Percentiles rank a stretch among this genome's conserved stretches.
These are phyloP conservation scores for Poeciliopsis presidionis DNA, from an alignment of 2,797 vertebrate genomes.

Conservation along the genomic window DNA sequence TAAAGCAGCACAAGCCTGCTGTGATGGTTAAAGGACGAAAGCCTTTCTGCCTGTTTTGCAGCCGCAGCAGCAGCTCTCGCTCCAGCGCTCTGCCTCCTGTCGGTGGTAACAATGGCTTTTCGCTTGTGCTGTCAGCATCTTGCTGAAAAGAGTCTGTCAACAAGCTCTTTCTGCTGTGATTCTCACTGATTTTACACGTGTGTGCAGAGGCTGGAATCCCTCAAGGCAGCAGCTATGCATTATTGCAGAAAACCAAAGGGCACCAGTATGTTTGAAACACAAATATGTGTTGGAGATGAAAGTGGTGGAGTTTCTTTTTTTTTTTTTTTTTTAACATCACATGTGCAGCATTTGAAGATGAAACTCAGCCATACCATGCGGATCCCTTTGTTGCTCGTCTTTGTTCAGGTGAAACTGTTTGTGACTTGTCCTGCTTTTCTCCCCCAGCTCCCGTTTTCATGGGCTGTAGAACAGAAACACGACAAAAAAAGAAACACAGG, in stretches of 20 bases:
- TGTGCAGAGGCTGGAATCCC: conserved; percentile 44
- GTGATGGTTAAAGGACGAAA: conserved; percentile 71
- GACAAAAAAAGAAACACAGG: conserved; percentile 59
- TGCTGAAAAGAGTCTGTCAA: conserved; percentile 68
- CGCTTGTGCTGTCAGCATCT: conserved; percentile 60
- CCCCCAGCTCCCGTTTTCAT: conserved; percentile 76
- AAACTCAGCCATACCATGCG: conserved; percentile 71
- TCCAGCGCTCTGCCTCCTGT: conserved; percentile 55
- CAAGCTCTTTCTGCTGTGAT: conserved; percentile 52
- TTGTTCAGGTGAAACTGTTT: conserved; percentile 72
- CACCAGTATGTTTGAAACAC: conserved; percentile 26
- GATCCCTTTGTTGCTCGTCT: conserved; percentile 64
- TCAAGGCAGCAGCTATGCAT: conserved; percentile 21
- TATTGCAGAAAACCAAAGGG: conserved; percentile 14
- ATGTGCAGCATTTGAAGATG: conserved; percentile 14
- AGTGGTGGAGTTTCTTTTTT: background rate
- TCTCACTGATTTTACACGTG: conserved; percentile 48
- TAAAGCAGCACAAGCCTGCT: conserved; percentile 57
- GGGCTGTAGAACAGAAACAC: conserved; percentile 73
- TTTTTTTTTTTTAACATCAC: background rate
- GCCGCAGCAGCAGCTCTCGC: conserved; percentile 29
- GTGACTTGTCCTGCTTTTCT: conserved; percentile 59
- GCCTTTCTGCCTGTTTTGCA: conserved; percentile 50
- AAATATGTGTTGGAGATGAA: conserved; percentile 13
- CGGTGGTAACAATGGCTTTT: conserved; percentile 67